Conservation (phyloP, 2,113 vertebrate genomes). For the Zosterops lateralis region DNA sequence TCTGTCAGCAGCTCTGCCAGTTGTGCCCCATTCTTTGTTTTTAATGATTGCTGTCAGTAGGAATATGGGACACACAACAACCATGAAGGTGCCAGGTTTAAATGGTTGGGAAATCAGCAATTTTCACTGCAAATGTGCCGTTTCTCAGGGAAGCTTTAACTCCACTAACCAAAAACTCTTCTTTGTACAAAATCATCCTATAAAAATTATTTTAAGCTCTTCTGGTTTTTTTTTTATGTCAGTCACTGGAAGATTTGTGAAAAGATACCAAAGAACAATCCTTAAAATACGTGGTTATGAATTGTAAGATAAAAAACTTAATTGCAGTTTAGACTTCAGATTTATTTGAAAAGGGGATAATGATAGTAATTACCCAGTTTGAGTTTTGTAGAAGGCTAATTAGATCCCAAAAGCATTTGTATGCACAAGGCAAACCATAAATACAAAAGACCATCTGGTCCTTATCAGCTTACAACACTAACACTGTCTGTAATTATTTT, state of each 20-base stretch:
- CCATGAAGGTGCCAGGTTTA: not conserved
- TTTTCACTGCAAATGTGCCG: not conserved
- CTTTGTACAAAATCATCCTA: slow-evolving; percentile 7
- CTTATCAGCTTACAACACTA: slow-evolving; percentile 80
- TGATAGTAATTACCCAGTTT: slow-evolving; percentile 89
- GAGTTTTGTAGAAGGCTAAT: slow-evolving; percentile 86
- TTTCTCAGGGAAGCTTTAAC: not conserved
- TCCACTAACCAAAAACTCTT: not conserved
- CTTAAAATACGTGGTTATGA: slow-evolving; percentile 70
- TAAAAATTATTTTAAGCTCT: slow-evolving; percentile 1
- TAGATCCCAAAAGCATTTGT: slow-evolving; percentile 85
- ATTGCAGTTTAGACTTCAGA: slow-evolving; percentile 87
- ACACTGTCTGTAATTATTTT: slow-evolving; percentile 82
- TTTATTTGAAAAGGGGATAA: slow-evolving; percentile 87
- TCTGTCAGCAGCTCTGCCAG: slow-evolving; percentile 27
- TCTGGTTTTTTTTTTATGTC: slow-evolving; percentile 29
- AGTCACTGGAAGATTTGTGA: slow-evolving; percentile 49
- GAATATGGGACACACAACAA: not conserved
- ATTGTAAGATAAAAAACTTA: slow-evolving; percentile 79
- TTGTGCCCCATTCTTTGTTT: not conserved
- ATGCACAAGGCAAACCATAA: slow-evolving; percentile 78
- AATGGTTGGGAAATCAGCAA: not conserved
- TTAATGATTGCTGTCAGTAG: not conserved
- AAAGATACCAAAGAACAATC: slow-evolving; percentile 69
- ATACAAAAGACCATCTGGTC: slow-evolving; percentile 86